Evolutionary conservation across 1,140 invertebrate genomes (phyloP), one percentile per base, ranked within the genome.

Genomic region (Schlechtendalia chinensis): DNA sequence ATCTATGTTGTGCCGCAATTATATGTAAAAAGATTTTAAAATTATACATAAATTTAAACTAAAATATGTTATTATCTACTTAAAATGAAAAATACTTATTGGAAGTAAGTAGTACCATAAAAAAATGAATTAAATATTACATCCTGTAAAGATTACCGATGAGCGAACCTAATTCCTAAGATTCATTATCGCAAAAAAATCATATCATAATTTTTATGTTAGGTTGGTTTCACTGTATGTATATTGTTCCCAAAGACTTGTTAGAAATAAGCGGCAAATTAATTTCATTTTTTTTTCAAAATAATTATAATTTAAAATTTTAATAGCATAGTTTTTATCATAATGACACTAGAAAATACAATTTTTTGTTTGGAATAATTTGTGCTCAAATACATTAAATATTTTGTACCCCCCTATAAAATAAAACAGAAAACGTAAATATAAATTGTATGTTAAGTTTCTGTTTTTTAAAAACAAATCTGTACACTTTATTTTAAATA

Each of bases 111-210:
- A 67, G n/a, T 16, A 59, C 32, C 32, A 50, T 45, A 56, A 75
- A 75, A 72, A n/a, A 75, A 75, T 39, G 27, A 75, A 75, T 19
- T 75, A 75, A 39, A 39, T 22, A 58, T 58, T 29, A 59, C 19
- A 75, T 45, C 54, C 47, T 71, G 47, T 53, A 53, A 27, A 53
- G 50, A 72, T 54, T 72, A 24, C 69, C 16, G 47, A 72, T 72
- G 47, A 72, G 47, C 17, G 47, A 69, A 50, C 67, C 53, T 45
- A 59, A 75, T 32, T 59, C 19, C 29, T 19, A 75, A 75, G 29
- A 59, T 58, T 75, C n/a, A 59, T 75, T 75, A 75, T 75, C 72
- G 32, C 72, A 39, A 75, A 75, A 65, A 71, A 58, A 56, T 58
- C 72, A 58, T 75, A 75, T 75, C 54, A 75, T 75, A 56, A 59